Percentiles rank a stretch among this genome's conserved stretches.
Evolutionary conservation across 2,113 vertebrate species (phyloP).

Genomic region (Typhlomys cinereus): DNA sequence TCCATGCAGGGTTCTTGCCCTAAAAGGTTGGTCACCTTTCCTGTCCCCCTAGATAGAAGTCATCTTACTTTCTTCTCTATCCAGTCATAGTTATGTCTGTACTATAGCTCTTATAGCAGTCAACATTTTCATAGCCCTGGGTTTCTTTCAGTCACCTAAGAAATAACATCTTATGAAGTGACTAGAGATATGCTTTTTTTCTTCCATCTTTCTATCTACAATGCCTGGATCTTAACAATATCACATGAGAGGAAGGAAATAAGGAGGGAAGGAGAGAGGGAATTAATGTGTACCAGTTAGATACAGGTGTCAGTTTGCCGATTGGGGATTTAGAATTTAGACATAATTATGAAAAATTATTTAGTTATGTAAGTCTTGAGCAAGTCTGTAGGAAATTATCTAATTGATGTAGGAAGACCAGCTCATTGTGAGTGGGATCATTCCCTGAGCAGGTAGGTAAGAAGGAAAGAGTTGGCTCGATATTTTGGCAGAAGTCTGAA

Average conservation of each 20-base stretch:
- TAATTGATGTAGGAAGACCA: too few species aligned
- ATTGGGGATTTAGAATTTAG: too few species aligned
- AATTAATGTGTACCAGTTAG: too few species aligned
- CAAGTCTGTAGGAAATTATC: too few species aligned
- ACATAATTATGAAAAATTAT: too few species aligned
- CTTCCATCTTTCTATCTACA: background rate
- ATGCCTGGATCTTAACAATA: background rate
- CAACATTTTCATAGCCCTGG: background rate
- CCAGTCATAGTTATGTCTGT: background rate
- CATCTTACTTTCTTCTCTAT: background rate
- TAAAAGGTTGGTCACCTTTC: background rate
- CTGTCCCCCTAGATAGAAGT: background rate
- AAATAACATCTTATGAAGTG: background rate
- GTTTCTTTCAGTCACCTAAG: background rate
- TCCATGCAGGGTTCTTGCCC: background rate
- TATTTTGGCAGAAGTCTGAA: too few species aligned
- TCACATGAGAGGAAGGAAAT: background rate
- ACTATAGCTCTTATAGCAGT: background rate
- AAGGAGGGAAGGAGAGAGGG: background rate
- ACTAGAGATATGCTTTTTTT: background rate
- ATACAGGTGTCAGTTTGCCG: too few species aligned
- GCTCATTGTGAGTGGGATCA: too few species aligned
- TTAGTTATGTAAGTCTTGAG: too few species aligned
- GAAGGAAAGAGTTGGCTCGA: too few species aligned
- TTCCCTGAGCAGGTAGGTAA: too few species aligned